phyloP scores from a whole-genome alignment of 2,113 vertebrate species.

The Melanerpes aurifrons region DNA sequence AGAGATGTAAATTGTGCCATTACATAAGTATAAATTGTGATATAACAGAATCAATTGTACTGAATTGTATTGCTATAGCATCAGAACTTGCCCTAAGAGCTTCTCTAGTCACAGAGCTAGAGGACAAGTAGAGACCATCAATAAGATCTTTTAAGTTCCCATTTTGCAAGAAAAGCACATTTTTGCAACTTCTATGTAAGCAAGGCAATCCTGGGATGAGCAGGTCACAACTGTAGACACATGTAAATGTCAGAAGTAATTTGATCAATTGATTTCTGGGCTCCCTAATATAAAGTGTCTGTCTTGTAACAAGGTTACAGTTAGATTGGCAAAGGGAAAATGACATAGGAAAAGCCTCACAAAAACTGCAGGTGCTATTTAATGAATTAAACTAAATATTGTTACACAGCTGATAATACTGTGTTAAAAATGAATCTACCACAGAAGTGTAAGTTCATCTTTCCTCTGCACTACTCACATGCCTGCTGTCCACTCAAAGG shows the following conservation, averaged over 20 bases:
- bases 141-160: fast-evolving
- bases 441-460: neutral
- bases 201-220: neutral
- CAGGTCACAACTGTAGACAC: neutral
- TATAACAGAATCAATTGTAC: neutral
- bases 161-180: neutral
- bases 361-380: neutral
- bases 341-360: neutral
- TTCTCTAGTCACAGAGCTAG: fast-evolving
- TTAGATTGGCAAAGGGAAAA: neutral
- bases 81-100: neutral
- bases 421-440: neutral
- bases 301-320: neutral
- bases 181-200: fast-evolving
- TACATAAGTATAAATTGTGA: neutral
- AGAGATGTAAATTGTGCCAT: neutral
- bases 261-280: neutral
- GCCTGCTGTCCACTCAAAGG: neutral
- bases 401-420: neutral
- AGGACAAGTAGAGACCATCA: neutral
- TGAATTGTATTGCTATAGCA: neutral
- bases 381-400: neutral
- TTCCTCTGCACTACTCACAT: neutral
- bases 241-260: neutral
- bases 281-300: neutral